Evolutionary conservation across 2,113 vertebrate genomes (phyloP).

Genomic region (Melospiza melodia): DNA sequence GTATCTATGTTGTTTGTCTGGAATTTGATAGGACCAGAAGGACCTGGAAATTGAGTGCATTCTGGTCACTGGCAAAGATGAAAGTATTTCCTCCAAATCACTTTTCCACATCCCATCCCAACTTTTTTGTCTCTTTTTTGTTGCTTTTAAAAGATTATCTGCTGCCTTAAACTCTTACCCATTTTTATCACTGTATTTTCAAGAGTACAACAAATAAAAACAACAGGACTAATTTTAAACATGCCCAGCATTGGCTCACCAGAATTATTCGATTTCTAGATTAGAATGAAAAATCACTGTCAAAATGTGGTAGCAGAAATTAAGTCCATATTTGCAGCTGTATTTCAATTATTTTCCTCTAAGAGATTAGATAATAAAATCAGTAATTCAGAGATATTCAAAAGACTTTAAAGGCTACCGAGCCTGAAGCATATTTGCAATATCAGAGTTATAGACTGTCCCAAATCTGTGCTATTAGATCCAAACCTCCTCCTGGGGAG

Average conservation of each 20-base stretch:
- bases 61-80: background rate
- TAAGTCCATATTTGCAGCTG: background rate
- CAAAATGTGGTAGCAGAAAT: background rate
- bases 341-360: constrained; percentile 4
- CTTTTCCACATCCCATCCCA: background rate
- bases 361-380: constrained; percentile 28
- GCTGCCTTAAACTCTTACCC: background rate
- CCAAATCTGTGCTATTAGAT: background rate
- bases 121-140: background rate
- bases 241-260: background rate
- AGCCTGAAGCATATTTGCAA: background rate
- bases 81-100: background rate
- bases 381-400: background rate
- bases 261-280: background rate
- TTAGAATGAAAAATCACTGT: background rate
- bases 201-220: background rate
- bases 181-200: background rate
- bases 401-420: background rate
- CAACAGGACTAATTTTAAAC: background rate
- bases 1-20: background rate
- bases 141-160: background rate
- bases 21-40: background rate
- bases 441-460: background rate
- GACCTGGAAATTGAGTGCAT: background rate
- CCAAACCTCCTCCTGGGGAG: background rate